phyloP scores from a whole-genome alignment of 2,113 vertebrate genomes.

The Callocephalon fimbriatum region DNA sequence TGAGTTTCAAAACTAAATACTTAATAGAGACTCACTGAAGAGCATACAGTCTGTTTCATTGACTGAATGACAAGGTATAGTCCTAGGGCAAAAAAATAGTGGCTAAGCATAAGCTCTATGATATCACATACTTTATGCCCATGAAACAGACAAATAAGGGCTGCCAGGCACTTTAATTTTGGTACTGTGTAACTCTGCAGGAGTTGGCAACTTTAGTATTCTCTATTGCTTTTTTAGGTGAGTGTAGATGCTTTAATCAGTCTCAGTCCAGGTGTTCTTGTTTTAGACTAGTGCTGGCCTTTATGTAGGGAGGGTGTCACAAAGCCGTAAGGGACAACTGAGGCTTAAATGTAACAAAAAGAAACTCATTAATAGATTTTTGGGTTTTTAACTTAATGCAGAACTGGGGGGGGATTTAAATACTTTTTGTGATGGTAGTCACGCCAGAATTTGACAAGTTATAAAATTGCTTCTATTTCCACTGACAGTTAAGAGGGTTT shows the following conservation, averaged over 20 bases:
- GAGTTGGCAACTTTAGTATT: background rate
- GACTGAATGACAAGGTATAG: background rate
- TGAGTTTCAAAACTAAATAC: background rate
- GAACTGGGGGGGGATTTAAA: background rate
- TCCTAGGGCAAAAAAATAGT: background rate
- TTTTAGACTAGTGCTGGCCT: background rate
- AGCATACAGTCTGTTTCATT: background rate
- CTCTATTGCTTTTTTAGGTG: background rate
- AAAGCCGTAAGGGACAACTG: background rate
- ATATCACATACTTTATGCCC: background rate
- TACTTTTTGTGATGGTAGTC: background rate
- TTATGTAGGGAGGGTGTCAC: background rate
- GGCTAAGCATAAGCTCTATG: background rate
- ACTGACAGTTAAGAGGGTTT: background rate
- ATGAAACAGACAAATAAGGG: background rate
- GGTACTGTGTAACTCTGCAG: background rate
- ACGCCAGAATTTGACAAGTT: background rate
- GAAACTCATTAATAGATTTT: background rate
- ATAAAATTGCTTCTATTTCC: constrained; percentile 6
- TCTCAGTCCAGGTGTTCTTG: background rate
- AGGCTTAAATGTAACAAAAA: background rate
- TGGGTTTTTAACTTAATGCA: background rate
- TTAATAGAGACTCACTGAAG: background rate
- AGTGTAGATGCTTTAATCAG: background rate
- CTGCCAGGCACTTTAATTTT: background rate